Evolutionary conservation across 2,113 vertebrate genomes (phyloP).

Genomic region (Nothobranchius furzeri): DNA sequence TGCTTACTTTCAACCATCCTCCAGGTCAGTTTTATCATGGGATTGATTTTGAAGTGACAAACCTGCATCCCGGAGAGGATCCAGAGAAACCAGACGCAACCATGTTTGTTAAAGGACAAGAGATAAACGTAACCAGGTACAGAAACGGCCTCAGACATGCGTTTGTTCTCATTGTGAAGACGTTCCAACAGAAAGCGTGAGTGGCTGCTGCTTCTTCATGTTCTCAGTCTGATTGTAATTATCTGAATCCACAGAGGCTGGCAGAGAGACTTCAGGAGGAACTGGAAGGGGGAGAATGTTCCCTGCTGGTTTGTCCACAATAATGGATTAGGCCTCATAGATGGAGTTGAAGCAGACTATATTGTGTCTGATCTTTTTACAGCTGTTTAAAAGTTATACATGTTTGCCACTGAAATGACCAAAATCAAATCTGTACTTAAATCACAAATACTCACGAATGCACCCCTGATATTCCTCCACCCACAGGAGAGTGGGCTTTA

Average conservation of each 20-base stretch:
- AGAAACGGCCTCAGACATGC: not conserved
- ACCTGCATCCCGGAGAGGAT: conserved; percentile 82
- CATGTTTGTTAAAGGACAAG: conserved; percentile 88
- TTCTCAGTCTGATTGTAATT: not conserved
- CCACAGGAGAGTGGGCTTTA: not conserved
- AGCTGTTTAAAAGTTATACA: conserved; percentile 24
- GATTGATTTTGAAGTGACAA: conserved; percentile 85
- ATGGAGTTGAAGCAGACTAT: conserved; percentile 85
- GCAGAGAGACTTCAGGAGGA: conserved; percentile 88
- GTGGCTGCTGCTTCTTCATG: not conserved
- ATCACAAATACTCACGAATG: not conserved
- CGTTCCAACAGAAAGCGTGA: not conserved
- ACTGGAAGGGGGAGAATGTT: conserved; percentile 78
- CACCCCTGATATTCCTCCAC: not conserved
- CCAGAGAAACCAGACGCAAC: conserved; percentile 90
- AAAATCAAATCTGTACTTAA: not conserved
- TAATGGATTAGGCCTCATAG: conserved; percentile 88
- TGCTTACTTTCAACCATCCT: conserved; percentile 17
- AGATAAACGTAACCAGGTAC: conserved; percentile 91
- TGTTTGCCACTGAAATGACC: not conserved
- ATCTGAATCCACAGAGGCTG: conserved; percentile 81
- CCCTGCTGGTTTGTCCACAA: conserved; percentile 92
- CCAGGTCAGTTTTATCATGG: conserved; percentile 93
- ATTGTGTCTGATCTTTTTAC: conserved; percentile 78
- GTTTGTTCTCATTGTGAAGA: not conserved